phyloP scores from a whole-genome alignment of 2,113 vertebrate species.

The Psilopogon haemacephalus region DNA sequence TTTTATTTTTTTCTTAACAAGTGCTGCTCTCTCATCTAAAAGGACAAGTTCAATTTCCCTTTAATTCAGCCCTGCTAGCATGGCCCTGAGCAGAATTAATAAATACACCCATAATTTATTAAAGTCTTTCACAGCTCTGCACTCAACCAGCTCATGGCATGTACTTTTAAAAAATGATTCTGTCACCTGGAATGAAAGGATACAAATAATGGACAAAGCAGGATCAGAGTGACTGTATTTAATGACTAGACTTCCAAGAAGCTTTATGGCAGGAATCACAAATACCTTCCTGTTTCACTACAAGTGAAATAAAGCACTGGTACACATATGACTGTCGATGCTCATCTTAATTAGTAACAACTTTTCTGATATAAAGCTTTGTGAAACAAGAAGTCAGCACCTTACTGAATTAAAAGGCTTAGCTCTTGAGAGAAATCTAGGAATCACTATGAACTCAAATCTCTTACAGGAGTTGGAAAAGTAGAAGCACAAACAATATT shows the following conservation, averaged over 20 bases:
- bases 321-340: neutral
- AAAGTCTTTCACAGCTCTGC: neutral
- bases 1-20: neutral
- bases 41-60: slow-evolving; percentile 18
- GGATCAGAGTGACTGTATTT: neutral
- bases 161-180: slow-evolving; percentile 28
- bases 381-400: neutral
- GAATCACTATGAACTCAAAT: neutral
- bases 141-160: neutral
- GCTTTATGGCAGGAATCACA: neutral
- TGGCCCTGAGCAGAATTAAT: slow-evolving; percentile 33
- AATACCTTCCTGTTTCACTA: neutral
- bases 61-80: neutral
- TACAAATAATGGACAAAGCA: slow-evolving; percentile 25
- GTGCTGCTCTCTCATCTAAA: neutral
- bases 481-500: fast-evolving
- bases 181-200: slow-evolving; percentile 41
- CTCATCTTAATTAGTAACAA: neutral
- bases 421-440: neutral
- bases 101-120: slow-evolving; percentile 62
- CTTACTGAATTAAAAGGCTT: neutral
- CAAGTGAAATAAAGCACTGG: neutral
- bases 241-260: neutral
- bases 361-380: neutral
- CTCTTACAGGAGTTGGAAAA: neutral